phyloP scores from a whole-genome alignment of 2,113 vertebrate genomes.

The Motacilla tschutschensis region DNA sequence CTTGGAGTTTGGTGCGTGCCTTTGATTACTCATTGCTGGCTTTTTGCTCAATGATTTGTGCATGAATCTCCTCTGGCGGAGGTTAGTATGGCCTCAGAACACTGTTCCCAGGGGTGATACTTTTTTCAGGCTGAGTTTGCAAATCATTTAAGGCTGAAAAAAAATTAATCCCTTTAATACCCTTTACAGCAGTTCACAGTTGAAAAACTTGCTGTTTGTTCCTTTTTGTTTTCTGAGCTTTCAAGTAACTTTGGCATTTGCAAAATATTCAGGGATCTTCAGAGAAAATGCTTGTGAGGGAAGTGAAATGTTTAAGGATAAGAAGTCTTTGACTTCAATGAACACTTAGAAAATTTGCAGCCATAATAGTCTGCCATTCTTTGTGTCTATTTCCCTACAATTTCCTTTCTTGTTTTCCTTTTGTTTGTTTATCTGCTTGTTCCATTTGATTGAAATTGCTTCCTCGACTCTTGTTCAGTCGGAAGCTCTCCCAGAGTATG shows the following conservation, averaged over 20 bases:
- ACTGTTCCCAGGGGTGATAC: not conserved
- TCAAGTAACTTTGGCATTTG: not conserved
- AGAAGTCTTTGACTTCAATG: conserved; percentile 23
- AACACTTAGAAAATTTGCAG: not conserved
- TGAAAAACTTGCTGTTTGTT: conserved; percentile 31
- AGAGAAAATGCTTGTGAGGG: not conserved
- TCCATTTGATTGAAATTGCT: conserved; percentile 40
- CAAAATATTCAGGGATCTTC: conserved; percentile 2
- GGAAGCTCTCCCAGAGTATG: not conserved
- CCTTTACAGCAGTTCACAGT: not conserved
- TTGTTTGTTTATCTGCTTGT: conserved; percentile 16
- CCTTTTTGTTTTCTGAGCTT: conserved; percentile 28
- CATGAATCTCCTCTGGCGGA: not conserved
- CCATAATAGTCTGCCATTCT: not conserved
- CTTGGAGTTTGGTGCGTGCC: not conserved
- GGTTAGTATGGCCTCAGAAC: conserved; percentile 1
- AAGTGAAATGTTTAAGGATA: conserved; percentile 24
- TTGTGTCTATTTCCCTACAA: not conserved
- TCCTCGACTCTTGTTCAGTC: not conserved
- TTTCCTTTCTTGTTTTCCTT: conserved; percentile 11
- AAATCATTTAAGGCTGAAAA: conserved; percentile 26
- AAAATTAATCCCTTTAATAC: not conserved
- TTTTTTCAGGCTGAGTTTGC: conserved; percentile 45
- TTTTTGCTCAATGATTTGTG: conserved; percentile 29
- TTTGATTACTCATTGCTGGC: conserved; percentile 60